Conservation (phyloP, 2,888 invertebrate genomes). For the Pammene fasciana region DNA sequence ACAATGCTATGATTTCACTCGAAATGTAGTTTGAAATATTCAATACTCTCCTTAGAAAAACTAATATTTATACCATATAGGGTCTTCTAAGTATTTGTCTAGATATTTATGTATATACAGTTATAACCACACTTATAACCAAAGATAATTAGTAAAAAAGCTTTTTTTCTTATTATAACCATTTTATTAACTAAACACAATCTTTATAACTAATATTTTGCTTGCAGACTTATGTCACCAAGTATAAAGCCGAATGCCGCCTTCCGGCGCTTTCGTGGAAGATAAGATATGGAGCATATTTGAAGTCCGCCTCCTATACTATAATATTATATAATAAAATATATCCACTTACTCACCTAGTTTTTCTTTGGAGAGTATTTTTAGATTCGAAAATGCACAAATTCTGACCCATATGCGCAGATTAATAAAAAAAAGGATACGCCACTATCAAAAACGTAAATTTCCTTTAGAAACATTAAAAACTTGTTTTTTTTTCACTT, state of each 20-base stretch:
- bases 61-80: neutral
- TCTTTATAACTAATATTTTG: constrained; percentile 9
- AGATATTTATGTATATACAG: too few species aligned
- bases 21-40: constrained; percentile 8
- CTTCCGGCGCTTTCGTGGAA: constrained; percentile 16
- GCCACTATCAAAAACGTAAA: neutral
- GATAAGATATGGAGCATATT: constrained; percentile 16
- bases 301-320: constrained; percentile 12
- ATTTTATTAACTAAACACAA: too few species aligned
- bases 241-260: constrained; percentile 5
- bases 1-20: constrained; percentile 2
- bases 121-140: too few species aligned
- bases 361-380: constrained; percentile 32
- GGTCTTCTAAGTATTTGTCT: too few species aligned
- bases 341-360: neutral
- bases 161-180: too few species aligned
- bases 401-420: neutral
- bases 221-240: constrained; percentile 17
- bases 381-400: constrained; percentile 10
- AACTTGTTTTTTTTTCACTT: neutral
- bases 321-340: constrained; percentile 16
- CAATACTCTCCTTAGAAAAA: constrained; percentile 19
- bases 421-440: neutral
- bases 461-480: too few species aligned
- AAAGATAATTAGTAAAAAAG: too few species aligned